Evolutionary conservation across 2,888 invertebrate species (phyloP).

Genomic region (Herminia tarsipennalis): DNA sequence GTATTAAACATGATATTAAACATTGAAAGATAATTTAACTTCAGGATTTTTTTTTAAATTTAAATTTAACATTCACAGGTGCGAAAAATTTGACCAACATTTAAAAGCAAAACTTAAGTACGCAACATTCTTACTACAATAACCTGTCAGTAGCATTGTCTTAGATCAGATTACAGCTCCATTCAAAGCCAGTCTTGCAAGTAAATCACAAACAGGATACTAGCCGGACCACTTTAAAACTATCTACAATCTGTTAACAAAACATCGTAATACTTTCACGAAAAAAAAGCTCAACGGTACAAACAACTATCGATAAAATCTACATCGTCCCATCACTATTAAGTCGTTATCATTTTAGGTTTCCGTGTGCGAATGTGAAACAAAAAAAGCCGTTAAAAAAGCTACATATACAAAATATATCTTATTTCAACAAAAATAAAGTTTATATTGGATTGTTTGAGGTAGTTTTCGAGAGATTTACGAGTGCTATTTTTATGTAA

Average conservation of each 20-base stretch:
- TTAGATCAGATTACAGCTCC: no score
- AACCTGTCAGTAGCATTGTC: no score
- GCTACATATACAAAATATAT: slow-evolving; percentile 10
- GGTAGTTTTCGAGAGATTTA: slow-evolving; percentile 16
- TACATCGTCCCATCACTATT: slow-evolving; percentile 48
- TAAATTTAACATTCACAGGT: no score
- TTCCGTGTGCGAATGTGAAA: slow-evolving; percentile 55
- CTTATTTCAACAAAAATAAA: slow-evolving; percentile 36
- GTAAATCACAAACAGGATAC: no score
- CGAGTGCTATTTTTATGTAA: slow-evolving; percentile 23
- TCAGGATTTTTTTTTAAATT: no score
- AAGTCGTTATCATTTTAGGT: slow-evolving; percentile 61
- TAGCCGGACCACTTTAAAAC: no score
- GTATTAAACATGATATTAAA: no score
- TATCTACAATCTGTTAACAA: slow-evolving; percentile 7
- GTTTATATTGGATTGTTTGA: slow-evolving; percentile 27
- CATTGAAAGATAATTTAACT: no score
- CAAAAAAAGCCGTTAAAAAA: slow-evolving; percentile 33
- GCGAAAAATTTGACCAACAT: no score
- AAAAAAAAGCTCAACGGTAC: neutral
- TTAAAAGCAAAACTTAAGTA: no score
- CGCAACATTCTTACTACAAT: no score
- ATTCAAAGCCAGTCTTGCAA: no score
- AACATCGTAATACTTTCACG: slow-evolving; percentile 11
- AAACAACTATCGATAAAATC: slow-evolving; percentile 36